Percentiles rank a stretch among this genome's conserved stretches.
These are phyloP conservation scores for Timema podura DNA, from an alignment of 2,888 invertebrate genomes.

Conservation along the genomic window DNA sequence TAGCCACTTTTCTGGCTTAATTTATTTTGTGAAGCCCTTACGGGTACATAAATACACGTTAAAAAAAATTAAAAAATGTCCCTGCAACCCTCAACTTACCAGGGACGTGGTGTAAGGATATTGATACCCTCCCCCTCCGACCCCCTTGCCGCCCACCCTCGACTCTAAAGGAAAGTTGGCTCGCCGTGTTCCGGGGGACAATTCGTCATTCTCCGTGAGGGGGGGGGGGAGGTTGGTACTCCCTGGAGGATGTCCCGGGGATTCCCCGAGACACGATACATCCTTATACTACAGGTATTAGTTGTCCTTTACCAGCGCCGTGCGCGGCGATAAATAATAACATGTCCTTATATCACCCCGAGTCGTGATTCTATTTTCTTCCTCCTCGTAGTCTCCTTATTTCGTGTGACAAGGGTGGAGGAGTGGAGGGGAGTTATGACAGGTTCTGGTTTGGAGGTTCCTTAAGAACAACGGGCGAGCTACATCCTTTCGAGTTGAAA, in stretches of 20 bases:
- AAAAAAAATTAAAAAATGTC: no score
- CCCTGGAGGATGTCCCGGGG: background rate
- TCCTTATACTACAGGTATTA: background rate
- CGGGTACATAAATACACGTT: no score
- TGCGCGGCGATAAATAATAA: conserved; percentile 11
- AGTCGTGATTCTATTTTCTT: background rate
- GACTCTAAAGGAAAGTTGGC: background rate
- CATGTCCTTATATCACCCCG: conserved; percentile 9
- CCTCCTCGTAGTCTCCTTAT: no score
- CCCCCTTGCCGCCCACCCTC: background rate
- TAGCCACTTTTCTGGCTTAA: no score
- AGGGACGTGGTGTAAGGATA: no score
- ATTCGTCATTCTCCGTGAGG: conserved; percentile 12
- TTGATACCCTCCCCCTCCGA: background rate
- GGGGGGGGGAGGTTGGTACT: background rate
- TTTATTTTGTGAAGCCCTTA: no score
- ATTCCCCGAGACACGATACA: conserved; percentile 10
- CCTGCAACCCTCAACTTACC: no score
- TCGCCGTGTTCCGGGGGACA: background rate
- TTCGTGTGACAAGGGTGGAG: no score
- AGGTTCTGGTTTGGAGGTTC: no score
- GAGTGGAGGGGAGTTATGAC: no score
- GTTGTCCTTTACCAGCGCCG: background rate
- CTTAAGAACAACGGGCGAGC: no score
- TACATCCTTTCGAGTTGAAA: no score